A percentile compares a stretch with the other conserved stretches of the same genome.
Conservation (phyloP, 2,113 vertebrate species). For the Dipodomys spectabilis region DNA sequence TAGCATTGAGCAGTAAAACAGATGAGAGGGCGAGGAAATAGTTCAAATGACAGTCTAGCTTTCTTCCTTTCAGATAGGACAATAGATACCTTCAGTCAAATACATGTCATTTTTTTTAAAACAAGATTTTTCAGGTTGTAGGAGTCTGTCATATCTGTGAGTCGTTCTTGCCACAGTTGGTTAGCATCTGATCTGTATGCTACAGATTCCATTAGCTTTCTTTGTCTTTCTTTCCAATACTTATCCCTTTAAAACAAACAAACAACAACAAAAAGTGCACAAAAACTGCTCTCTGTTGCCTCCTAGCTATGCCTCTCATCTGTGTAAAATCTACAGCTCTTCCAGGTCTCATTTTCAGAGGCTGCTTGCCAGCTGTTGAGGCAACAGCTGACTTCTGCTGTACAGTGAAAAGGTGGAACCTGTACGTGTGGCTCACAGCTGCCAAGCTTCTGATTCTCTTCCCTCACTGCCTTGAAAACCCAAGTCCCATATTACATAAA, state of each 20-base stretch:
- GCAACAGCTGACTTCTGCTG: constrained; percentile 67
- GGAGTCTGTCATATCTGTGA: background rate
- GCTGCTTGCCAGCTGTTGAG: constrained; percentile 63
- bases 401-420: background rate
- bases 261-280: too few species aligned
- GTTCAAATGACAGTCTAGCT: constrained; percentile 1
- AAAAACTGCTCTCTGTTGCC: background rate
- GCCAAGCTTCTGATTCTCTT: constrained; percentile 48
- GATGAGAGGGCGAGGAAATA: background rate
- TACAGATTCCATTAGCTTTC: background rate
- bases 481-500: constrained; percentile 32
- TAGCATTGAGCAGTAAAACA: background rate
- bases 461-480: constrained; percentile 45
- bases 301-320: background rate
- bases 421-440: constrained; percentile 26
- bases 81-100: background rate
- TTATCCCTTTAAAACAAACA: background rate
- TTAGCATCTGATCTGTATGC: background rate
- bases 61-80: background rate
- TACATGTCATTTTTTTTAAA: background rate
- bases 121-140: background rate
- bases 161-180: background rate
- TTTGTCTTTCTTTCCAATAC: background rate
- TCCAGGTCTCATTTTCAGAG: background rate
- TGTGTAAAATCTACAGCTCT: constrained; percentile 8